phyloP scores from a whole-genome alignment of 1,140 invertebrate species.

The Drosophila orena region DNA sequence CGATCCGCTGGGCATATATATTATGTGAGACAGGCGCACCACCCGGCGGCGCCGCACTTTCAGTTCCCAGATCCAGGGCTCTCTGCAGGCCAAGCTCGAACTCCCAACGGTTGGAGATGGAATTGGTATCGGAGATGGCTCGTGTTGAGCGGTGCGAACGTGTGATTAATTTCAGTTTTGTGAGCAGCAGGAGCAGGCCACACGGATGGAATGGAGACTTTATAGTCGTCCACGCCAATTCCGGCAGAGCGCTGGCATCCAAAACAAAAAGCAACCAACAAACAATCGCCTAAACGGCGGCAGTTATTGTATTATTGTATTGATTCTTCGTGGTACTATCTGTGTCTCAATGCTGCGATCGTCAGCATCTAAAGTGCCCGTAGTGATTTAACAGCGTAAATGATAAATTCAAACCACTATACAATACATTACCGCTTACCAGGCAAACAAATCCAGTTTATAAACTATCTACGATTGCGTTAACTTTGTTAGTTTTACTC shows the following conservation, averaged over 20 bases:
- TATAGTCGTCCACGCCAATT: background rate
- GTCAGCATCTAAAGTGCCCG: slow-evolving; percentile 78
- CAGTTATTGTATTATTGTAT: slow-evolving; percentile 53
- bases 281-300: slow-evolving; percentile 22
- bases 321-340: slow-evolving; percentile 77
- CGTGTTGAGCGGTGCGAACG: slow-evolving; percentile 35
- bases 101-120: slow-evolving; percentile 31
- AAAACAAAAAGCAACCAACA: slow-evolving; percentile 8
- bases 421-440: slow-evolving; percentile 54
- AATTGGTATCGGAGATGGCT: slow-evolving; percentile 20
- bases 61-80: slow-evolving; percentile 54
- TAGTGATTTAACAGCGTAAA: slow-evolving; percentile 53
- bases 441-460: slow-evolving; percentile 28
- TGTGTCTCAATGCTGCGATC: slow-evolving; percentile 76
- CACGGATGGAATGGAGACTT: background rate
- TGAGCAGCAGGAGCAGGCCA: slow-evolving; percentile 19
- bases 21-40: slow-evolving; percentile 42
- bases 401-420: slow-evolving; percentile 27
- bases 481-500: slow-evolving; percentile 49
- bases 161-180: slow-evolving; percentile 41
- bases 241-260: slow-evolving; percentile 16
- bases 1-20: slow-evolving; percentile 23
- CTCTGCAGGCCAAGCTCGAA: slow-evolving; percentile 37
- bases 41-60: slow-evolving; percentile 29
- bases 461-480: slow-evolving; percentile 18